phyloP scores from a whole-genome alignment of 2,797 vertebrate genomes.

The Enteromius mattozi region DNA sequence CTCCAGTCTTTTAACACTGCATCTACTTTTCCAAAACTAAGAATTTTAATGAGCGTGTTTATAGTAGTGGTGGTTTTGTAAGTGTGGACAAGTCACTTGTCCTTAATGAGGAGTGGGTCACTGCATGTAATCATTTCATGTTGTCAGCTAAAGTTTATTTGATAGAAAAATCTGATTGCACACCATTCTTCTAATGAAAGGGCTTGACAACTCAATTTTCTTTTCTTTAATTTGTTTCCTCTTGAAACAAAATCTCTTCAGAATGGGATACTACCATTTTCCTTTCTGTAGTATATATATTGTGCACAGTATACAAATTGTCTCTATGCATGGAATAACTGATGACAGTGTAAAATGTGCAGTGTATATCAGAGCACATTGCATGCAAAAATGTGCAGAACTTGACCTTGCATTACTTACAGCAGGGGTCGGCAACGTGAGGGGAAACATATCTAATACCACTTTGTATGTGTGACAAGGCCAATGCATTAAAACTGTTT shows the following conservation, averaged over 20 bases:
- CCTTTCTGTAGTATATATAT: not conserved
- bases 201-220: not conserved
- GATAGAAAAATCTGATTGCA: not conserved
- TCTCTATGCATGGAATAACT: not conserved
- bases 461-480: too few species aligned
- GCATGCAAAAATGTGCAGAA: not conserved
- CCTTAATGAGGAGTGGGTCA: not conserved
- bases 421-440: too few species aligned
- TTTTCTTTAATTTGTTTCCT: not conserved
- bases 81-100: slow-evolving; percentile 7
- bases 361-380: not conserved
- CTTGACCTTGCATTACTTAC: not conserved
- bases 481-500: too few species aligned
- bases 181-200: not conserved
- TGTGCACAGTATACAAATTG: not conserved
- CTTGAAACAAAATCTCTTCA: not conserved
- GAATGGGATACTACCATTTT: not conserved
- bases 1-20: slow-evolving; percentile 20
- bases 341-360: not conserved
- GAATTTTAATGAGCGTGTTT: slow-evolving; percentile 22
- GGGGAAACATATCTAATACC: too few species aligned
- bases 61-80: not conserved
- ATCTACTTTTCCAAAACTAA: slow-evolving; percentile 2
- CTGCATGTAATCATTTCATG: not conserved
- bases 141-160: not conserved